These are phyloP conservation scores for Scaptomyza pallida DNA, from an alignment of 1,140 invertebrate species.

Conservation along the genomic window DNA sequence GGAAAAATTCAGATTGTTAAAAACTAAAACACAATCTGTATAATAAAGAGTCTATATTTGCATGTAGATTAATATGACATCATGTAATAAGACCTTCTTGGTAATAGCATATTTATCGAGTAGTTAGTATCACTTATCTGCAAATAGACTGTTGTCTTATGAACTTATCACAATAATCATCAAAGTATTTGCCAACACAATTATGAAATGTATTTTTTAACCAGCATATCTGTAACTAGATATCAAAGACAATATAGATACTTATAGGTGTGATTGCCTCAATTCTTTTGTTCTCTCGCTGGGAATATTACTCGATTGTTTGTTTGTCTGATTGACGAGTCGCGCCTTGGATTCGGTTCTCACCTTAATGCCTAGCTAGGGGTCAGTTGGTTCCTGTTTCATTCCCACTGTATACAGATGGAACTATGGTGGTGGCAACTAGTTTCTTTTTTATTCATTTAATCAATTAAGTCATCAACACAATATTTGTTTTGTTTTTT, in stretches of 20 bases:
- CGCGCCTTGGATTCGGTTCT: slow-evolving; percentile 23
- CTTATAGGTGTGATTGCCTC: slow-evolving; percentile 33
- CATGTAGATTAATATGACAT: no score
- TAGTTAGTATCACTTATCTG: background rate
- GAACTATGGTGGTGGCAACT: slow-evolving; percentile 25
- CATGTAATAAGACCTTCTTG: no score
- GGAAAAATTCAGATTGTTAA: slow-evolving; percentile 43
- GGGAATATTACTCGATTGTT: slow-evolving; percentile 44
- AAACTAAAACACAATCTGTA: no score
- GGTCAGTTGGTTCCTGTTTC: slow-evolving; percentile 7
- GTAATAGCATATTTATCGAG: background rate
- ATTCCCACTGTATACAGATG: slow-evolving; percentile 24
- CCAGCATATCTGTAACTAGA: slow-evolving; percentile 50
- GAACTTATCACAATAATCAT: background rate
- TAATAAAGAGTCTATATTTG: no score
- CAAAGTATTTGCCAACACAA: slow-evolving; percentile 7
- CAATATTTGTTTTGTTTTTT: slow-evolving; percentile 47
- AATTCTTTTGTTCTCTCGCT: slow-evolving; percentile 18
- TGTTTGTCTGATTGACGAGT: slow-evolving; percentile 39
- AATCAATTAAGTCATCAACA: slow-evolving; percentile 58
- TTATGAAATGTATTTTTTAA: slow-evolving; percentile 26
- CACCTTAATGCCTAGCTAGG: slow-evolving; percentile 43
- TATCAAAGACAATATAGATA: slow-evolving; percentile 10
- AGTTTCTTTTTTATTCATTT: slow-evolving; percentile 45
- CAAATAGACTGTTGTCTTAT: background rate